Percentiles rank a stretch among this genome's conserved stretches.
Conservation (phyloP, 2,113 vertebrate species). For the Callopanchax toddi region DNA sequence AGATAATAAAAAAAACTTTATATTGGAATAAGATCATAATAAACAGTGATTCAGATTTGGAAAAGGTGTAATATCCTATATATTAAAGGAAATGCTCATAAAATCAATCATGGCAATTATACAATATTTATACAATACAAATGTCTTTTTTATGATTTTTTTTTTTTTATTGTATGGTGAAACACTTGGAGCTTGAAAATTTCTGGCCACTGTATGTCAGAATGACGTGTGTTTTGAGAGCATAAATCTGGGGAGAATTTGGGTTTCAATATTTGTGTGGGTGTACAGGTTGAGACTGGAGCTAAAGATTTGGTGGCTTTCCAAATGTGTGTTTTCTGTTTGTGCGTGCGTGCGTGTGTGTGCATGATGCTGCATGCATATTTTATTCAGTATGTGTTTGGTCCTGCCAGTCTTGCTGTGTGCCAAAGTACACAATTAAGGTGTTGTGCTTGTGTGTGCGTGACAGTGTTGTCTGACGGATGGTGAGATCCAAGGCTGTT, state of each 20-base stretch:
- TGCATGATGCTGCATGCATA: background rate
- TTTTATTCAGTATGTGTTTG: slow-evolving; percentile 9
- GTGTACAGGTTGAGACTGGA: slow-evolving; percentile 35
- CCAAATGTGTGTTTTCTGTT: slow-evolving; percentile 7
- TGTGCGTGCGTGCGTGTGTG: background rate
- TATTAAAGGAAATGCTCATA: too few relatives aligned
- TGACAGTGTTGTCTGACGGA: slow-evolving; percentile 11
- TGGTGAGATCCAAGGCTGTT: slow-evolving; percentile 21
- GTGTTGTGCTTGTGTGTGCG: slow-evolving; percentile 1
- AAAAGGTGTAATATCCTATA: too few relatives aligned
- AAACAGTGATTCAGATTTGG: too few relatives aligned
- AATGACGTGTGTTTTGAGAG: slow-evolving; percentile 13
- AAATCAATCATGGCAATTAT: too few relatives aligned
- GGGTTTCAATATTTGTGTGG: slow-evolving; percentile 26
- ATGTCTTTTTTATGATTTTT: too few relatives aligned
- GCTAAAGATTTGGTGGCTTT: slow-evolving; percentile 29
- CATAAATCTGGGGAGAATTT: slow-evolving; percentile 24
- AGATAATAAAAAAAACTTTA: background rate
- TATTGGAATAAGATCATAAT: too few relatives aligned
- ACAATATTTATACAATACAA: too few relatives aligned
- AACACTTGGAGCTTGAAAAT: too few relatives aligned
- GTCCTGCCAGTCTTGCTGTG: background rate
- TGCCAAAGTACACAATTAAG: slow-evolving; percentile 8
- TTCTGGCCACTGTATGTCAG: background rate
- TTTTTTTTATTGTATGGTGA: too few relatives aligned